Percentiles rank a stretch among this genome's conserved stretches.
Conservation (phyloP, 2,888 invertebrate species). For the Pyrocoelia pectoralis region DNA sequence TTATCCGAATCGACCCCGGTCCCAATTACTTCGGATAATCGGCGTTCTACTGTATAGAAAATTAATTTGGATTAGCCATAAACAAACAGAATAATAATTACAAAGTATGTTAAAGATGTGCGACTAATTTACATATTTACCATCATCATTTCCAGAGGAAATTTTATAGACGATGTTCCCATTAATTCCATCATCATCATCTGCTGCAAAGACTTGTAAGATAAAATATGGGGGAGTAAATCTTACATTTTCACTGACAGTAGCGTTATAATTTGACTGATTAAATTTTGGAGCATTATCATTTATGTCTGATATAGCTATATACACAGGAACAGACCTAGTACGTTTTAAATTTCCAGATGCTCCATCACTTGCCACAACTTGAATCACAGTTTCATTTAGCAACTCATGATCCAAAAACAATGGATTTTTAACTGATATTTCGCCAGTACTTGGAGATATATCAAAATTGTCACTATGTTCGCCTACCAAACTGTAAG, state of each 20-base stretch:
- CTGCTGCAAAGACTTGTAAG: constrained; percentile 81
- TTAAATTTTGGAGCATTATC: constrained; percentile 87
- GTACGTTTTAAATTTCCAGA: constrained; percentile 72
- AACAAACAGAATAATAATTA: no score
- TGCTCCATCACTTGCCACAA: constrained; percentile 83
- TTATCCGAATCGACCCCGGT: no score
- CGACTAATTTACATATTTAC: no score
- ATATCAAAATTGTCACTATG: constrained; percentile 78
- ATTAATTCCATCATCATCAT: constrained; percentile 80
- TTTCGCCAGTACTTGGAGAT: constrained; percentile 74
- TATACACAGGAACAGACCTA: constrained; percentile 79
- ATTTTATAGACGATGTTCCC: constrained; percentile 81
- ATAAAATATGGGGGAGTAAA: constrained; percentile 84
- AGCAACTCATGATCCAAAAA: constrained; percentile 81
- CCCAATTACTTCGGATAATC: no score
- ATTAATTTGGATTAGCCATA: no score
- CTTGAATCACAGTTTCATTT: constrained; percentile 76
- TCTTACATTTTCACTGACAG: constrained; percentile 84
- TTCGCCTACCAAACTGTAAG: constrained; percentile 80
- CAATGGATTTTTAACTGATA: constrained; percentile 76
- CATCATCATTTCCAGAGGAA: constrained; percentile 70
- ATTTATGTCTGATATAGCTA: constrained; percentile 84
- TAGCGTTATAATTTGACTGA: constrained; percentile 78
- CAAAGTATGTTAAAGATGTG: no score
- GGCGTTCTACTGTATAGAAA: no score